phyloP scores from a whole-genome alignment of 2,888 invertebrate species.

The Alentia gelatinosa region DNA sequence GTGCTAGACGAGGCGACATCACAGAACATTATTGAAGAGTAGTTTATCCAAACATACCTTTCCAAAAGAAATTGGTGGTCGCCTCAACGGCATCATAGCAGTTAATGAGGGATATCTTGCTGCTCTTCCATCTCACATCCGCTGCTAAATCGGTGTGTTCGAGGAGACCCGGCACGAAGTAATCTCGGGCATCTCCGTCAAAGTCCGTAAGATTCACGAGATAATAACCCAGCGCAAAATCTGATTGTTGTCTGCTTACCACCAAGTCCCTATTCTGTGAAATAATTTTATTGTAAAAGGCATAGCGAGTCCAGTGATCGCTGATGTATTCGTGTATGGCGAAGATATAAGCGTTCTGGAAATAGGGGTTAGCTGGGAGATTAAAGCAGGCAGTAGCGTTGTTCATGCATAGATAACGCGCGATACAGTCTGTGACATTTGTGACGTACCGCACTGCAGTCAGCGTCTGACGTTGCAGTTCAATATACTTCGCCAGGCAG shows the following conservation, averaged over 20 bases:
- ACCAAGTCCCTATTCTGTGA: slow-evolving; percentile 51
- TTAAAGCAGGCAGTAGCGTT: slow-evolving; percentile 53
- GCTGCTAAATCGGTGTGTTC: slow-evolving; percentile 8
- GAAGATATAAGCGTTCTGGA: slow-evolving; percentile 34
- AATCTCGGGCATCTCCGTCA: not conserved
- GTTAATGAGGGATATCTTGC: slow-evolving; percentile 49
- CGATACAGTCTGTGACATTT: slow-evolving; percentile 49
- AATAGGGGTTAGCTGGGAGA: slow-evolving; percentile 35
- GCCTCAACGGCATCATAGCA: slow-evolving; percentile 59
- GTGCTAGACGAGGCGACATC: no score
- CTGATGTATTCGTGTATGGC: slow-evolving; percentile 54
- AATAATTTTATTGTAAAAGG: slow-evolving; percentile 34
- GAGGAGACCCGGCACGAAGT: slow-evolving; percentile 30
- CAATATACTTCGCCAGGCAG: not conserved
- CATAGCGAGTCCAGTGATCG: slow-evolving; percentile 47
- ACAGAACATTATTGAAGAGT: no score
- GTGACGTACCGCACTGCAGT: not conserved
- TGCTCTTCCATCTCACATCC: not conserved
- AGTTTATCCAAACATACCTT: slow-evolving; percentile 59
- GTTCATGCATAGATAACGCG: slow-evolving; percentile 55
- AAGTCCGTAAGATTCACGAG: not conserved
- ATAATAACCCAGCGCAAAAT: slow-evolving; percentile 53
- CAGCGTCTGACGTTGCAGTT: not conserved
- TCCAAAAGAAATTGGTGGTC: slow-evolving; percentile 60
- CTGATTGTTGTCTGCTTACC: slow-evolving; percentile 51